phyloP scores from a whole-genome alignment of 2,888 invertebrate genomes.

The Patella depressa region DNA sequence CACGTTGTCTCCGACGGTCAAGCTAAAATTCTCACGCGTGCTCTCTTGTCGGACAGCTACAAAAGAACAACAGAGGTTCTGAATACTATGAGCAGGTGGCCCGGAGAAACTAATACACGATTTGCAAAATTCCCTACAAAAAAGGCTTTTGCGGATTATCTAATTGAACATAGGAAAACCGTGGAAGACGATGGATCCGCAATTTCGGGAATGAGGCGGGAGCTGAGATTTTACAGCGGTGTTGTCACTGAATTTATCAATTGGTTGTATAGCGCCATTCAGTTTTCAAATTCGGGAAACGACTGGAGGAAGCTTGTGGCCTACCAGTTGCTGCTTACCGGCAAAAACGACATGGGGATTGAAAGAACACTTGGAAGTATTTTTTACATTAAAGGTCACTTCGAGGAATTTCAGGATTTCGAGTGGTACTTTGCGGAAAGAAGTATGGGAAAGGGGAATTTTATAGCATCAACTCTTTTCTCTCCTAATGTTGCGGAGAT shows the following conservation, averaged over 20 bases:
- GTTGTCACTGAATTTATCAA: conserved; percentile 54
- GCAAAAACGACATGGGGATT: conserved; percentile 60
- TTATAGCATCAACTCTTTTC: conserved; percentile 56
- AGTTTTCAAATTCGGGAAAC: conserved; percentile 38
- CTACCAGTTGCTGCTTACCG: conserved; percentile 59
- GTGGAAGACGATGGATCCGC: conserved; percentile 17
- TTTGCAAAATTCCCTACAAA: conserved; percentile 47
- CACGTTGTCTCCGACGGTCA: conserved; percentile 54
- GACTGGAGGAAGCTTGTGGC: conserved; percentile 63
- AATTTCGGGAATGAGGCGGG: conserved; percentile 44
- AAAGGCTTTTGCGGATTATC: conserved; percentile 49
- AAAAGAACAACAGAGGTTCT: conserved; percentile 53
- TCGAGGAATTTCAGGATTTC: conserved; percentile 54
- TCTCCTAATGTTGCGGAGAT: conserved; percentile 49
- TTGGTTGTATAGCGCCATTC: conserved; percentile 70
- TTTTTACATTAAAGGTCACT: conserved; percentile 57
- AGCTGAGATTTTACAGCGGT: conserved; percentile 58
- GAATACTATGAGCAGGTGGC: conserved; percentile 54
- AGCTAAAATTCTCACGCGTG: conserved; percentile 43
- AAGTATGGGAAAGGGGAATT: conserved; percentile 58
- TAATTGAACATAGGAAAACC: conserved; percentile 52
- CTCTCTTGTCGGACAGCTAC: conserved; percentile 51
- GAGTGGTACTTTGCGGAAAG: conserved; percentile 57
- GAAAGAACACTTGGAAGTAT: conserved; percentile 60
- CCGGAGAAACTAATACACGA: conserved; percentile 36